These are phyloP conservation scores for Psittacula cyanocephala DNA, from an alignment of 2,113 vertebrate genomes.

Conservation along the genomic window DNA sequence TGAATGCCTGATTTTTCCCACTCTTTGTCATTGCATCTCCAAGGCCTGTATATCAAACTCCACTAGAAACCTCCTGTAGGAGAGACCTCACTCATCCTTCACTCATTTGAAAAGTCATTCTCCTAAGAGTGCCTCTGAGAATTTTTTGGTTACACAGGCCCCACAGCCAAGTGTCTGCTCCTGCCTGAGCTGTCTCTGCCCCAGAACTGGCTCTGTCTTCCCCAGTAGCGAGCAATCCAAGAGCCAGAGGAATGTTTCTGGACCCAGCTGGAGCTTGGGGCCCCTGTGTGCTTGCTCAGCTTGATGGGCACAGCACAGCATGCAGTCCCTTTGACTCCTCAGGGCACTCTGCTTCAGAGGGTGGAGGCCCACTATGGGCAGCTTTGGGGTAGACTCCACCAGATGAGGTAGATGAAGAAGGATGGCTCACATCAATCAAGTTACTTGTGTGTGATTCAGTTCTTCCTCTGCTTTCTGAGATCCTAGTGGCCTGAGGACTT, in stretches of 20 bases:
- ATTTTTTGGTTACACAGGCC: neutral
- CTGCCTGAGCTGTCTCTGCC: neutral
- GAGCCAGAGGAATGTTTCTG: neutral
- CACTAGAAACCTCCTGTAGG: neutral
- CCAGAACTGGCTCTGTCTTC: neutral
- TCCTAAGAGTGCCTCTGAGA: neutral
- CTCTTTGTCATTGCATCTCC: neutral
- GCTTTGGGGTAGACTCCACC: neutral
- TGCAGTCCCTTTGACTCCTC: neutral
- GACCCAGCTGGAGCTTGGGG: neutral
- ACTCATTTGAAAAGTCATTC: neutral
- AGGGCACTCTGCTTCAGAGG: neutral
- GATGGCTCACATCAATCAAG: neutral
- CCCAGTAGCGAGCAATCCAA: fast-evolving
- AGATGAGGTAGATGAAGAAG: neutral
- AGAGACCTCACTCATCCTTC: neutral
- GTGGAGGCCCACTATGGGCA: neutral
- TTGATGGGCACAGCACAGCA: neutral
- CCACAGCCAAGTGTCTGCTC: neutral
- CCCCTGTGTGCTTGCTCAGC: neutral
- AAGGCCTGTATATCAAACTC: neutral
- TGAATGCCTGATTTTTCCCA: neutral
- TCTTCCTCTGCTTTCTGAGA: neutral
- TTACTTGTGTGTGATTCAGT: neutral
- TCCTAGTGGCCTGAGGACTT: neutral